Percentiles rank a stretch among this genome's conserved stretches.
These are phyloP conservation scores for Andrena fulva DNA, from an alignment of 2,888 invertebrate species.

Conservation along the genomic window DNA sequence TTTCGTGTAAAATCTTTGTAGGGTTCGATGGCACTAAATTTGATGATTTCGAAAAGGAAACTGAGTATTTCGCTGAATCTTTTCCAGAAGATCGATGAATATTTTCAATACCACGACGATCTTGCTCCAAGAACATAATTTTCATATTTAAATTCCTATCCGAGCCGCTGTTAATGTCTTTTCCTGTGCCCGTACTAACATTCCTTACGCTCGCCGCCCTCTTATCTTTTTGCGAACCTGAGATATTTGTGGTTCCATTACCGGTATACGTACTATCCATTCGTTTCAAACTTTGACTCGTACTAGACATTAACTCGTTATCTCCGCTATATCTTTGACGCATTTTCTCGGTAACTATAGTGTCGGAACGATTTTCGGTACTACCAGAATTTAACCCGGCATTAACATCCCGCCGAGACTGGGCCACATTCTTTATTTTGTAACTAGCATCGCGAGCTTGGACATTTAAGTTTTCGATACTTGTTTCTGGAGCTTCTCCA, in stretches of 20 bases:
- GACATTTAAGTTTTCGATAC: conserved; percentile 10
- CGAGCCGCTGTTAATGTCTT: conserved; percentile 30
- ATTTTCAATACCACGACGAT: conserved; percentile 8
- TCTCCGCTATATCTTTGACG: not conserved
- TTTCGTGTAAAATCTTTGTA: conserved; percentile 14
- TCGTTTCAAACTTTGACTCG: conserved; percentile 3
- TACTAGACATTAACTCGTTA: conserved; percentile 4
- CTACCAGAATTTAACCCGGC: not conserved
- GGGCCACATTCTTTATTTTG: not conserved
- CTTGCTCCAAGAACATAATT: conserved; percentile 57
- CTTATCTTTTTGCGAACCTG: not conserved
- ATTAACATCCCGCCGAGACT: not conserved
- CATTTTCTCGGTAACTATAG: not conserved
- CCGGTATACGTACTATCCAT: not conserved
- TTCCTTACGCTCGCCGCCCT: not conserved
- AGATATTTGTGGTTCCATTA: not conserved
- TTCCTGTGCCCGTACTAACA: conserved; percentile 2
- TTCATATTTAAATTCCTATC: conserved; percentile 65
- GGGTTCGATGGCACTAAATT: conserved; percentile 21
- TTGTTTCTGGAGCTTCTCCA: conserved; percentile 4
- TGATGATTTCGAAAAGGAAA: conserved; percentile 14
- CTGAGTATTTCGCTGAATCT: conserved; percentile 13
- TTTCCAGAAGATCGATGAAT: not conserved
- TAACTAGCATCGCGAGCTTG: conserved; percentile 3
- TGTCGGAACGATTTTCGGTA: conserved; percentile 7